A percentile compares a stretch with the other conserved stretches of the same genome.
Evolutionary conservation across 37 sponge, comb jelly and placozoan genomes (phyloP).

Genomic region (Oscarella lobularis): DNA sequence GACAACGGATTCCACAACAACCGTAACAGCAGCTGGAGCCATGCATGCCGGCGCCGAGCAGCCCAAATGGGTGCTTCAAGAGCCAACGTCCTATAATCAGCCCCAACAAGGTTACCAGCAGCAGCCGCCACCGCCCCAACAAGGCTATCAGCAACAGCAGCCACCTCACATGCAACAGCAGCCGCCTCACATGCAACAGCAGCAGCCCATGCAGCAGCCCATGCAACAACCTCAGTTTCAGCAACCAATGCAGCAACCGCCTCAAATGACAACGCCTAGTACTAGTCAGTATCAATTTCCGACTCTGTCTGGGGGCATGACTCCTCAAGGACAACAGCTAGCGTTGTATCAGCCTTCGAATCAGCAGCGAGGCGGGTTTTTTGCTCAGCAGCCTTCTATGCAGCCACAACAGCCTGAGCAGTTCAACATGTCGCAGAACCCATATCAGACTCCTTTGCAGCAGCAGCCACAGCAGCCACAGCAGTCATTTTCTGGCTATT

Average conservation of each 20-base stretch:
- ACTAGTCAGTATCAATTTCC: neutral
- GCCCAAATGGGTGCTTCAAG: neutral
- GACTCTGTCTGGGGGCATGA: neutral
- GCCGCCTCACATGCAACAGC: neutral
- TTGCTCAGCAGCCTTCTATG: constrained; percentile 8
- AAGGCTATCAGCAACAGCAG: neutral
- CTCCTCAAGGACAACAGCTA: constrained; percentile 22
- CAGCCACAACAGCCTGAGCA: constrained; percentile 1
- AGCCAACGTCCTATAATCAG: neutral
- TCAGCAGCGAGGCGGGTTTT: constrained; percentile 20
- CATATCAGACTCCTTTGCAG: neutral
- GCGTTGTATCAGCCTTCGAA: constrained; percentile 48
- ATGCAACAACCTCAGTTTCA: constrained; percentile 23
- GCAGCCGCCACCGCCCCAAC: constrained; percentile 7
- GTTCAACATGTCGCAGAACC: neutral
- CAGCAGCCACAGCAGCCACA: constrained; percentile 11
- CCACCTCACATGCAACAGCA: constrained; percentile 8
- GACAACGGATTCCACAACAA: neutral
- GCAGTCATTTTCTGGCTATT: neutral
- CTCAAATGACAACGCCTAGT: neutral
- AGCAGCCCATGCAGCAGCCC: neutral
- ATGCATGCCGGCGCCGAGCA: neutral
- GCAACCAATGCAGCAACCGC: constrained; percentile 21
- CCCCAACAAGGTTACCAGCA: constrained; percentile 13
- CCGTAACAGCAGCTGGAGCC: neutral